Base-by-base conservation (phyloP, 2,797 vertebrate species). In the Gymnothorax reevesii region DNA sequence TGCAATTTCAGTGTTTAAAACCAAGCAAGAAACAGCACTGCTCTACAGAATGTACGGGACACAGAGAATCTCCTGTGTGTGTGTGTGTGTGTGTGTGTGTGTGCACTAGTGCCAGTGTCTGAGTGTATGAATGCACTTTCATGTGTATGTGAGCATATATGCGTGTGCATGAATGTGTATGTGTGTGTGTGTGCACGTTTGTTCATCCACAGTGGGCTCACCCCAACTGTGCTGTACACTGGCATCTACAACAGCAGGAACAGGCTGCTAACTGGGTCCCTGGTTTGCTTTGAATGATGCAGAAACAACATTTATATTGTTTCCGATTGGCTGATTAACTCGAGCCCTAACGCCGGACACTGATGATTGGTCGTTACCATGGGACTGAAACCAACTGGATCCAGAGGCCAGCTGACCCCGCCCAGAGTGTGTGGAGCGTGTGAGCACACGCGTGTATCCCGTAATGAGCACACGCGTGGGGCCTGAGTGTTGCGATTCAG, bases 401-500 rank as follows among this genome's bases (percentile, higher is more conserved):
- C 17, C 33, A 49, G 13, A 25, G 13, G 33, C 15, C 64, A 33
- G 57, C 52, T n/a, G 27, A 59, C 20, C 8, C 86, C 49, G 60
- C 22, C 54, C 49, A 55, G 54, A 27, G 42, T 69, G n/a, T 3
- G 49, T 83, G 57, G 66, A 10, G 33, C 6, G n/a, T 7, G 42
- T 49, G 25, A 10, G 57, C 20, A 42, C 83, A 42, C 59, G 57
- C 5, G 54, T 77, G 71, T 42, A 2, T 7, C 77, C 66, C 66
- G 57, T 82, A 66, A 33, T 60, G 20, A 66, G 42, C 59, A 69
- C 3, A 25, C 85, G 17, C 10, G 55, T 77, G 49, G 60, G 7
- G 2, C 49, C 52, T 25, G 33, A 80, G 83, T 84, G 77, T 77
- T 88, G 90, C 90, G 90, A 91, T 91, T 91, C 86, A 89, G 92